These are phyloP conservation scores for Podarcis siculus DNA, from an alignment of 2,797 vertebrate species.

Conservation along the genomic window DNA sequence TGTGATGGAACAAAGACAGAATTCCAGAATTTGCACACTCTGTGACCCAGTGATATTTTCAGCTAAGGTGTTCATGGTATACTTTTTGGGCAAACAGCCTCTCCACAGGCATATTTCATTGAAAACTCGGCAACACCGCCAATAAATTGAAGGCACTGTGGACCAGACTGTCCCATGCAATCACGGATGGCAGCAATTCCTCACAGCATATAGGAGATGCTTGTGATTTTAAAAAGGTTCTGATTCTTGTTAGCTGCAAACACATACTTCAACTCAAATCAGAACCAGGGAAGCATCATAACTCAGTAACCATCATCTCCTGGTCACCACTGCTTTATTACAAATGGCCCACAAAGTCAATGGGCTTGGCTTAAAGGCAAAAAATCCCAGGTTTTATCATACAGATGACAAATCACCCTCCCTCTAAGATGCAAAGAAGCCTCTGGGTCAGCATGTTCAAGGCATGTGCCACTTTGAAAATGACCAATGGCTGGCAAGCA, in stretches of 20 bases:
- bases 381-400: background rate
- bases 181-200: background rate
- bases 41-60: background rate
- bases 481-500: background rate
- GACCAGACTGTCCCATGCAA: background rate
- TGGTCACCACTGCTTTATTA: background rate
- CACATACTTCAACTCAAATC: background rate
- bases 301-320: background rate
- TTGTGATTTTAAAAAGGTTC: background rate
- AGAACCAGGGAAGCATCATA: background rate
- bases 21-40: background rate
- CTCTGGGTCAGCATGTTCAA: background rate
- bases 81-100: background rate
- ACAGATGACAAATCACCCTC: background rate
- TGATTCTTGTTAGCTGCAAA: background rate
- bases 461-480: background rate
- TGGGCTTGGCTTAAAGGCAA: background rate
- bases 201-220: background rate
- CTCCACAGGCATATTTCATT: background rate
- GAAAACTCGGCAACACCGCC: background rate
- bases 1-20: constrained; percentile 33
- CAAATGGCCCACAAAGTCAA: background rate
- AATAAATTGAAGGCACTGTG: background rate
- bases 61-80: background rate
- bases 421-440: background rate